Evolutionary conservation across 2,797 vertebrate genomes (phyloP).

Genomic region (Champsocephalus gunnari): DNA sequence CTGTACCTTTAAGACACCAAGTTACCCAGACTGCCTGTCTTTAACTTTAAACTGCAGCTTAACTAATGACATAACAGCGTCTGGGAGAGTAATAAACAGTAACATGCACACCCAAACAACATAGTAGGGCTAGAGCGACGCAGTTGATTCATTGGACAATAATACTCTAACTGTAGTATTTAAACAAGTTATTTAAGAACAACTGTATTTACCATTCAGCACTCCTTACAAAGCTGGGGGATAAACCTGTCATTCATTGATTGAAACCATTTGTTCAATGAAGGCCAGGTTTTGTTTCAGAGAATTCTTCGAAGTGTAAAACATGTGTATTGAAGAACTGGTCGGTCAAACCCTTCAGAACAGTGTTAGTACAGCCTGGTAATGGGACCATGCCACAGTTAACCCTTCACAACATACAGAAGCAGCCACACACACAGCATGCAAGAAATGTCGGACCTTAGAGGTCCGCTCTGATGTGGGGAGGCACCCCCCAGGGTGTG

Average conservation of each 20-base stretch:
- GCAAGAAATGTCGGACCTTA: constrained; percentile 57
- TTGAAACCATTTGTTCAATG: too few species aligned
- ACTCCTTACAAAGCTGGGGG: too few species aligned
- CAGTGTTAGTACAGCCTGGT: constrained; percentile 23
- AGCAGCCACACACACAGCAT: constrained; percentile 11
- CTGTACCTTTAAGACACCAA: too few species aligned
- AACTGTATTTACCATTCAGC: too few species aligned
- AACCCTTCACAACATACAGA: background rate
- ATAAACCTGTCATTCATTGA: too few species aligned
- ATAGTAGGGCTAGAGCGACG: background rate
- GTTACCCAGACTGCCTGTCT: too few species aligned
- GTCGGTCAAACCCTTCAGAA: background rate
- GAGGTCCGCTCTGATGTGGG: constrained; percentile 57
- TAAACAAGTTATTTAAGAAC: too few species aligned
- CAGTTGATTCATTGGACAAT: background rate
- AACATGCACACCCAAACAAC: constrained; percentile 5
- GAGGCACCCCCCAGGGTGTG: constrained; percentile 53
- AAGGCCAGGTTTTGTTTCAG: too few species aligned
- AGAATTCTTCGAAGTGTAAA: background rate
- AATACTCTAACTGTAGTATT: too few species aligned
- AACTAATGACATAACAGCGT: background rate
- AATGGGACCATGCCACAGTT: background rate
- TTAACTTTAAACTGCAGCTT: background rate
- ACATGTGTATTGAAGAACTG: background rate
- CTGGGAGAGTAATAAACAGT: background rate